Base-by-base conservation (phyloP, 2,113 vertebrate species). In the Trematomus loennbergii region DNA sequence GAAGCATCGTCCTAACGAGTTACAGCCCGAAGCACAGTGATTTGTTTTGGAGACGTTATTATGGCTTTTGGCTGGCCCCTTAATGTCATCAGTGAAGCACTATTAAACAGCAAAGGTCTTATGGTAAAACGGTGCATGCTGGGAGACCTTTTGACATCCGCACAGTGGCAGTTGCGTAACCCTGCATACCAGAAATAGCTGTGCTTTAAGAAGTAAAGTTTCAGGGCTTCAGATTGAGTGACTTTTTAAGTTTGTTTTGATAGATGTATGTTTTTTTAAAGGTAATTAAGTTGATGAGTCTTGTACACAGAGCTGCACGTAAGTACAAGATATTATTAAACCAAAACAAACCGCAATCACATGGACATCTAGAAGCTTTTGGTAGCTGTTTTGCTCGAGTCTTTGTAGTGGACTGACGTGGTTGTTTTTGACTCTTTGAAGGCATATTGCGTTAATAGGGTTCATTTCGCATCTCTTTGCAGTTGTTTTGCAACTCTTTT, bases 61-160 rank as follows among this genome's bases (percentile, higher is more conserved):
- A 81, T 88, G 92, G 84, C 90, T 86, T 92, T 94, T 89, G 84
- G 79, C 67, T 79, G 22, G 63, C 68, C 83, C 84, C 79, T 83
- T 92, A 91, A 94, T 92, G 89, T 91, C 72, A 93, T 94, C 91
- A 93, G 89, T 92, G 86, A 92, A 91, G 85, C 87, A 72, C 77
- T 87, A 93, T 90, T 94, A 90, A 86, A 70, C 86, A 82, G 60
- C 59, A 84, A 90, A 78, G 79, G 81, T 72, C 81, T 68, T 79
- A 64, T 40, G 74, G 68, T 1, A 75, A 82, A 82, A 65, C 57
- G 60, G 20, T 83, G 55, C 78, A 16, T 67, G 83, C 86, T 36
- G 59, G 50, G 74, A 18, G 82, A 84, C 73, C 88, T 79, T 79
- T 78, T 88, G 84, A 81, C 82, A 74, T 87, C 50, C 78, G 83